Conservation (phyloP, 2,113 vertebrate genomes). For the Neotoma lepida region DNA sequence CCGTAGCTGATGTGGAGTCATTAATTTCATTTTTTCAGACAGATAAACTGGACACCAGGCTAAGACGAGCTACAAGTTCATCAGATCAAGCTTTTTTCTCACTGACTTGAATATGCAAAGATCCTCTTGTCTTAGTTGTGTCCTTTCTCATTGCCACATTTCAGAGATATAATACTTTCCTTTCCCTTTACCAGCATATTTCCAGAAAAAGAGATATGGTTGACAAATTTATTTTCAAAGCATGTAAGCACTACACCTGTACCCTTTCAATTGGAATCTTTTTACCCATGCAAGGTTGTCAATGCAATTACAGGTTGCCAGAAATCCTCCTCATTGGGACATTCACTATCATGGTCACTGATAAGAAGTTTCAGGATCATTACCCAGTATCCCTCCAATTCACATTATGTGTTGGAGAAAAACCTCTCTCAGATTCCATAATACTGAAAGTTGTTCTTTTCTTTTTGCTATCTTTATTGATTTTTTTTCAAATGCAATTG, state of each 20-base stretch:
- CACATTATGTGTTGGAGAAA: neutral
- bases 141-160: neutral
- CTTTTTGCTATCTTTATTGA: neutral
- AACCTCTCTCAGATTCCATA: neutral
- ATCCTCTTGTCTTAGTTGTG: neutral
- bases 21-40: neutral
- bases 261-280: neutral
- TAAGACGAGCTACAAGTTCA: neutral
- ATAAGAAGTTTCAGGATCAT: neutral
- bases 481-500: neutral
- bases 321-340: neutral
- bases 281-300: neutral
- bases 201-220: neutral
- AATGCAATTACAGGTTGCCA: neutral
- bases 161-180: slow-evolving; percentile 18
- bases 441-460: neutral
- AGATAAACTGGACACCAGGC: neutral
- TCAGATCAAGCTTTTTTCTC: neutral
- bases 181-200: neutral
- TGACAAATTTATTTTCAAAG: slow-evolving; percentile 16
- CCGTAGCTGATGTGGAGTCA: neutral
- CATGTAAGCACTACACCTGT: neutral
- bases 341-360: neutral
- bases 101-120: neutral
- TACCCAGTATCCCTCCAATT: neutral